Evolutionary conservation across 2,888 invertebrate species (phyloP).

Genomic region (Isoperla grammatica): DNA sequence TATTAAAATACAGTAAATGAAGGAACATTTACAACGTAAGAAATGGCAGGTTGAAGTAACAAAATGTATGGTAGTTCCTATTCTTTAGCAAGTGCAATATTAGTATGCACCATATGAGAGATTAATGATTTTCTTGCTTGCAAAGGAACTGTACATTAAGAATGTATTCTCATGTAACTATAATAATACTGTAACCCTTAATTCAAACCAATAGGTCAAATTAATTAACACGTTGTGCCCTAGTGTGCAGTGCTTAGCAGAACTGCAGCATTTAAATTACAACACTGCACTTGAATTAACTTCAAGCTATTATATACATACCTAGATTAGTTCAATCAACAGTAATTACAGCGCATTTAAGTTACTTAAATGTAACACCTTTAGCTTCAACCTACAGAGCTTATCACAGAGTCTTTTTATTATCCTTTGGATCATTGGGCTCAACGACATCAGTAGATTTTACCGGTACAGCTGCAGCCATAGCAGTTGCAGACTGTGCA

Average conservation of each 20-base stretch:
- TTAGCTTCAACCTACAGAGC: background rate
- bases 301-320: background rate
- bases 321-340: background rate
- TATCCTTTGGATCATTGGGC: constrained; percentile 17
- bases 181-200: no score
- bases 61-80: no score
- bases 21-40: background rate
- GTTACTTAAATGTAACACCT: background rate
- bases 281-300: background rate
- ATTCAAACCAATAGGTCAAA: no score
- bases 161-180: no score
- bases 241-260: background rate
- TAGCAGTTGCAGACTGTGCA: constrained; percentile 9
- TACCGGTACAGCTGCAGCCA: constrained; percentile 15
- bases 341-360: background rate
- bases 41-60: no score
- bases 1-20: background rate
- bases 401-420: constrained; percentile 18
- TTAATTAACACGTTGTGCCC: background rate
- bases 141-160: no score
- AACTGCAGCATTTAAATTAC: background rate
- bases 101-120: no score
- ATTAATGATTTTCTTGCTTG: no score
- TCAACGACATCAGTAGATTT: constrained; percentile 13
- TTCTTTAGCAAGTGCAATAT: no score